phyloP scores from a whole-genome alignment of 2,797 vertebrate genomes.

The Spinibarbus caldwelli region DNA sequence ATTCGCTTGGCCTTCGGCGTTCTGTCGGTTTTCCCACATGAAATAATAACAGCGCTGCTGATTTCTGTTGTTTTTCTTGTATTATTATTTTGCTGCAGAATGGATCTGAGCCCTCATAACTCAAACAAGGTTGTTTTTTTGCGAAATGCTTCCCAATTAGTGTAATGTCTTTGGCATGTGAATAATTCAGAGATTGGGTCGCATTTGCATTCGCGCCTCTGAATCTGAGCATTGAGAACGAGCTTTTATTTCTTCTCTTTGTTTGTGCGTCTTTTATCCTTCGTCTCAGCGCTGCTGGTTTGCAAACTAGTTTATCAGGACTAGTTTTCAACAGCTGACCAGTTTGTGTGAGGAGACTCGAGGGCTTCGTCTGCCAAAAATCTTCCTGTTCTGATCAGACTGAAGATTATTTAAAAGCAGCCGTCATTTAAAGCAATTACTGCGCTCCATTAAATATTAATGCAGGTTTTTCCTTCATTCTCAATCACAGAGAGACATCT shows the following conservation, averaged over 20 bases:
- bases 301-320: not conserved
- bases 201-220: constrained; percentile 36
- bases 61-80: constrained; percentile 30
- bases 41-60: constrained; percentile 40
- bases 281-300: constrained; percentile 21
- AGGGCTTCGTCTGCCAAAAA: not conserved
- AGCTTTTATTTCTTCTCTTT: constrained; percentile 47
- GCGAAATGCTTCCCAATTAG: constrained; percentile 40
- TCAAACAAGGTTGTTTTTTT: constrained; percentile 40
- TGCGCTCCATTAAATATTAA: constrained; percentile 58
- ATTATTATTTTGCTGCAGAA: constrained; percentile 28
- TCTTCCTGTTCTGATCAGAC: constrained; percentile 41
- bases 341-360: not conserved
- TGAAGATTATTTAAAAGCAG: constrained; percentile 49
- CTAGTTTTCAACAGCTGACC: not conserved
- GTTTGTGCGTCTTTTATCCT: constrained; percentile 50
- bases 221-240: constrained; percentile 48
- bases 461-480: constrained; percentile 48
- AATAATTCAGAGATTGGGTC: constrained; percentile 42
- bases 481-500: constrained; percentile 42
- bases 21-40: not conserved
- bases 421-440: constrained; percentile 57
- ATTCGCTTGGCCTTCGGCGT: not conserved
- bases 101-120: not conserved
- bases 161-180: constrained; percentile 25